phyloP scores from a whole-genome alignment of 2,797 vertebrate species.

The Platalea minor region DNA sequence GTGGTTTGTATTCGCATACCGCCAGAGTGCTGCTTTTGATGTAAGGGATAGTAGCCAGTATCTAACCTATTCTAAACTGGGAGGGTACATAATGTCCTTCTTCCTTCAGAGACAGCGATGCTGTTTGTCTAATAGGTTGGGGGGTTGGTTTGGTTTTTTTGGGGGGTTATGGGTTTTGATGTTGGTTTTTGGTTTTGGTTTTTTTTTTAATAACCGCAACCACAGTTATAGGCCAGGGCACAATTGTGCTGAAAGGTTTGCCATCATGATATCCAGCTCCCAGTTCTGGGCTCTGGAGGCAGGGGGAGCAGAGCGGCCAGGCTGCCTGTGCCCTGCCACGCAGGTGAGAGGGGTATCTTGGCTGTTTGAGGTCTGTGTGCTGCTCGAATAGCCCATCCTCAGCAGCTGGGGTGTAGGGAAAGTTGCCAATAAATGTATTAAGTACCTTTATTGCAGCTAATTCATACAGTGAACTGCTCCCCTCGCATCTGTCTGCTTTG shows the following conservation, averaged over 20 bases:
- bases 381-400: background rate
- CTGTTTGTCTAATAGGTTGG: background rate
- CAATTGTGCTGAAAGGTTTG: background rate
- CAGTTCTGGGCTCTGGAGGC: background rate
- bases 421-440: background rate
- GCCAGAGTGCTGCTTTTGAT: background rate
- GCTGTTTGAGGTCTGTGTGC: background rate
- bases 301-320: background rate
- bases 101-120: background rate
- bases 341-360: background rate
- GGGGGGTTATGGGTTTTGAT: background rate
- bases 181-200: background rate
- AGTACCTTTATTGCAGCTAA: background rate
- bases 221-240: background rate
- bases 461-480: background rate
- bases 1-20: background rate
- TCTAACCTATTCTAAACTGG: background rate
- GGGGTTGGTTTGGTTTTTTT: background rate
- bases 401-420: background rate
- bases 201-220: background rate
- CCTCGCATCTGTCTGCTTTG: background rate
- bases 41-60: background rate
- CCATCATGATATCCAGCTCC: accelerated
- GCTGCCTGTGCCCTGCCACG: background rate
- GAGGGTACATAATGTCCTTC: background rate